Conservation (phyloP, 2,888 invertebrate genomes). For the Scotopteryx bipunctaria region DNA sequence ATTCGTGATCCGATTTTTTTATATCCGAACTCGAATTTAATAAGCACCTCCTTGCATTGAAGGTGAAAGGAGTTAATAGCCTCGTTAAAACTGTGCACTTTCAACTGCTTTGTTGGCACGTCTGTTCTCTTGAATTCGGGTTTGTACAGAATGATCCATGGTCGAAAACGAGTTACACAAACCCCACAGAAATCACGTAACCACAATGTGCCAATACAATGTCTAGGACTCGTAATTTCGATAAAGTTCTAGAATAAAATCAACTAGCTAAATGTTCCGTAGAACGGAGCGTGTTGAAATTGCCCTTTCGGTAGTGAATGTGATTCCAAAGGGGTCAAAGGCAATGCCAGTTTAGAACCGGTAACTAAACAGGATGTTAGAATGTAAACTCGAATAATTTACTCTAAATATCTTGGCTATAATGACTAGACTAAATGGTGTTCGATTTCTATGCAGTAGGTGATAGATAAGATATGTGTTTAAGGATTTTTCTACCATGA, state of each 20-base stretch:
- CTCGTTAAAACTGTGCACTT: constrained; percentile 23
- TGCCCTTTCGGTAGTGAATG: constrained; percentile 23
- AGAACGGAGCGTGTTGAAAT: constrained; percentile 15
- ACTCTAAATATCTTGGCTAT: constrained; percentile 10
- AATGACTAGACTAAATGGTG: background rate
- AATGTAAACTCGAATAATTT: constrained; percentile 20
- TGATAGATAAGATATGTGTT: too few relatives aligned
- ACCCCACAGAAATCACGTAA: background rate
- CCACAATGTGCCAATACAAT: background rate
- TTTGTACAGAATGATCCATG: background rate
- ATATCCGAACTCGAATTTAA: constrained; percentile 46
- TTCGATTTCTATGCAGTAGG: background rate
- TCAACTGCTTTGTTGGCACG: background rate
- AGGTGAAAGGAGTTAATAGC: constrained; percentile 35
- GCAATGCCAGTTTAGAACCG: constrained; percentile 26
- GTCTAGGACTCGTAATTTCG: background rate
- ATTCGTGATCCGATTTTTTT: constrained; percentile 47
- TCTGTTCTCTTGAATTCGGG: background rate
- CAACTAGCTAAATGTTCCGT: constrained; percentile 9
- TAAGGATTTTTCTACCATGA: too few relatives aligned
- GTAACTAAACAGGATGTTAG: constrained; percentile 22
- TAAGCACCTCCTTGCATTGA: constrained; percentile 45
- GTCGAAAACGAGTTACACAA: background rate
- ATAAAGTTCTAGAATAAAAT: constrained; percentile 13
- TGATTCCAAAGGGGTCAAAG: constrained; percentile 30